These are phyloP conservation scores for Pherbina coryleti DNA, from an alignment of 2,888 invertebrate genomes.

Conservation along the genomic window DNA sequence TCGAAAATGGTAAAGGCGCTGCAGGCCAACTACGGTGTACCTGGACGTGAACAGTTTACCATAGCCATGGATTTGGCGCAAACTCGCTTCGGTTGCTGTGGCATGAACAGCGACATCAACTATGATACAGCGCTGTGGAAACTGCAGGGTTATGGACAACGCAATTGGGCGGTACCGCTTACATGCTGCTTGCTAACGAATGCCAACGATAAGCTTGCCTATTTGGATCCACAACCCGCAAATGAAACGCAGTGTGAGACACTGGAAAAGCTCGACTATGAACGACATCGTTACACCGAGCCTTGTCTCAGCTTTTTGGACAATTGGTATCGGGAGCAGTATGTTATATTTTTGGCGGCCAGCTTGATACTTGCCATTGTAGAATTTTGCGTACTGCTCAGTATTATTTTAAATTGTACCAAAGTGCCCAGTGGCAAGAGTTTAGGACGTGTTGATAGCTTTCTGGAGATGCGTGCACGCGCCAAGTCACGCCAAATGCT, in stretches of 20 bases:
- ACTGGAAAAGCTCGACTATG: conserved; percentile 61
- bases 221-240: conserved; percentile 82
- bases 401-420: conserved; percentile 80
- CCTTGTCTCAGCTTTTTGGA: conserved; percentile 78
- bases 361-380: conserved; percentile 78
- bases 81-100: conserved; percentile 81
- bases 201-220: conserved; percentile 71
- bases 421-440: conserved; percentile 66
- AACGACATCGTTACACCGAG: conserved; percentile 63
- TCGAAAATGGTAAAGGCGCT: conserved; percentile 79
- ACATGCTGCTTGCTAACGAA: conserved; percentile 79
- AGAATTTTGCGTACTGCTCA: conserved; percentile 79
- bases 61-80: conserved; percentile 86
- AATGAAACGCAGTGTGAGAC: conserved; percentile 80
- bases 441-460: conserved; percentile 44
- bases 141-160: conserved; percentile 79
- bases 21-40: conserved; percentile 82
- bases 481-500: conserved; percentile 59
- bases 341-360: conserved; percentile 76
- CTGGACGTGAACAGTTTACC: conserved; percentile 79
- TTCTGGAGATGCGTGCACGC: conserved; percentile 48
- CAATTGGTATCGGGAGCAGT: conserved; percentile 83
- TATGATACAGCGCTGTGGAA: conserved; percentile 87
- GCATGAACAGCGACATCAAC: conserved; percentile 82
- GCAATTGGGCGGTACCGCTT: conserved; percentile 77